Conservation (phyloP, 2,113 vertebrate genomes). For the Sphyrna mokarran region DNA sequence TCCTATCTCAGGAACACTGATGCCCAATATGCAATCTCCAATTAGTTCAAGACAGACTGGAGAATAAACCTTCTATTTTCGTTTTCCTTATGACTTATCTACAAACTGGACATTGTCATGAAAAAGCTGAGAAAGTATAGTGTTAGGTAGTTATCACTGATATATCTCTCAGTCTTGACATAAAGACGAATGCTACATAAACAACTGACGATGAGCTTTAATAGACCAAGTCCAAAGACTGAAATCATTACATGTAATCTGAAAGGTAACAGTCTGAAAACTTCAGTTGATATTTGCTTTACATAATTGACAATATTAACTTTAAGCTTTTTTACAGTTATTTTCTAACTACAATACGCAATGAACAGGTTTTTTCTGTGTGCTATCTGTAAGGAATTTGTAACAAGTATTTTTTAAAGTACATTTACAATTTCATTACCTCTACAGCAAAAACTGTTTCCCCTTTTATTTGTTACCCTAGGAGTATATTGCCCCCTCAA, state of each 20-base stretch:
- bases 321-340: background rate
- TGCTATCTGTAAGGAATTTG: background rate
- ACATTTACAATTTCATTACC: background rate
- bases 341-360: background rate
- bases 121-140: background rate
- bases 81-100: background rate
- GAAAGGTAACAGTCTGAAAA: background rate
- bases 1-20: background rate
- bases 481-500: background rate
- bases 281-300: background rate
- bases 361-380: background rate
- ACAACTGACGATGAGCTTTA: background rate
- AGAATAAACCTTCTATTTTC: background rate
- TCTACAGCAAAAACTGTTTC: background rate
- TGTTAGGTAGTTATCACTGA: background rate
- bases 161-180: background rate
- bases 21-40: background rate
- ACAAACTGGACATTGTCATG: background rate
- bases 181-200: background rate
- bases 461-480: background rate
- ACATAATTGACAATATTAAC: background rate
- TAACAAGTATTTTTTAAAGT: background rate
- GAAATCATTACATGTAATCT: background rate
- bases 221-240: background rate
- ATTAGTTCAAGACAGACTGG: background rate